Base-by-base conservation (phyloP, 2,888 invertebrate species). In the Drosophila stalkeri region DNA sequence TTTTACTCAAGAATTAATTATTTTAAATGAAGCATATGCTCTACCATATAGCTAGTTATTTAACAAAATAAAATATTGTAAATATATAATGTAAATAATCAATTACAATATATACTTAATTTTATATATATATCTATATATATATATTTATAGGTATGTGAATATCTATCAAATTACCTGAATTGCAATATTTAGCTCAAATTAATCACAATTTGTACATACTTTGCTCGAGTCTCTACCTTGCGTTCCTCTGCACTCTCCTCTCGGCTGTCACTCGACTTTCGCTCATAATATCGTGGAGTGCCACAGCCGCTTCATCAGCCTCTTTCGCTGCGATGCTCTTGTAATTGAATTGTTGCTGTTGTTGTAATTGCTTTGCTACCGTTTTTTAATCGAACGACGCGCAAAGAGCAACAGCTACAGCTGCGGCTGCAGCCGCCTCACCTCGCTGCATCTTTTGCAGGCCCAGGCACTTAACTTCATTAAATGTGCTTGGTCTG, bases 331-430 rank as follows among this genome's bases (percentile, higher is more conserved):
- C 47, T 51, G 67, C 43, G 74, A 52, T 66, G 73, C 61, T 64
- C 61, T 67, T 86, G 85, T 87, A 89, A 86, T 86, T 86, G 89
- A 86, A 89, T 86, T 89, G 89, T 86, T 86, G 85, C 82, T 86
- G 89, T 86, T 86, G 85, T 87, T 86, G 85, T 86, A 86, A 89
- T 86, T 89, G 85, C 87, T 89, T 77, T 89, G 89, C 85, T 86
- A 86, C 85, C 87, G 85, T 85, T 85, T 86, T 81, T 81, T 81
- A 86, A 81, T 81, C 85, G 80, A 69, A 64, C 77, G 64, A 55
- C 60, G 49, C 55, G 75, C 61, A 75, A 79, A 79, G 77, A 79
- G 80, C 80, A 79, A 43, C 75, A 49, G 39, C 64, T 33, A 39
- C 54, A 35, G 52, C 35, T 12, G 4, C 43, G 12, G 12, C 43